Evolutionary conservation across 2,888 invertebrate species (phyloP), one percentile per base, ranked within the genome.

Genomic region (Caradrina kadenii): DNA sequence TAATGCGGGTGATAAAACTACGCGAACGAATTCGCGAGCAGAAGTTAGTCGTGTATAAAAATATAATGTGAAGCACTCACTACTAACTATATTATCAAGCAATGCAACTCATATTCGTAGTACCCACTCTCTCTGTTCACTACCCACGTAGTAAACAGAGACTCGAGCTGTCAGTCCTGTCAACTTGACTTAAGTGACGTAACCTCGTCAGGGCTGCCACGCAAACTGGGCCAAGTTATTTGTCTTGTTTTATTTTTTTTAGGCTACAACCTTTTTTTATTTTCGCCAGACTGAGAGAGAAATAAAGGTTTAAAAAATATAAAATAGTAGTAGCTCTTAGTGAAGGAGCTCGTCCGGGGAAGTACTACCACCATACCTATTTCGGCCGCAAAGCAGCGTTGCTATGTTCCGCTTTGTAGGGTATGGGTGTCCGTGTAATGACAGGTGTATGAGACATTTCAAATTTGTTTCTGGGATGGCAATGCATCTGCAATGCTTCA

Each of bases 171-270:
- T 71, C 75, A 83, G 39, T 70, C 56, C 73, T 81, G 66, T 67
- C 66, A 21, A 31, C 67, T 78, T 67, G 72, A 73, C 66, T 45
- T 65, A 76, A 71, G 74, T 75, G 82, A 83, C 62, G 76, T 72
- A 58, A 73, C 73, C 69, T 64, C 68, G 66, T 60, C 65, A 83
- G 83, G 78, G 83, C 26, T 77, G 74, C 53, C 81, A 56, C 69
- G 31, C 54, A 61, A 81, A 81, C 72, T 72, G 69, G 83, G 81
- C 67, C 81, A 81, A 74, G 81, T 73, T 62, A 77, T 79, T 62
- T 62, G 35, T 76, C 76, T 56, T 55, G 49, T 58, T 78, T 73
- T 66, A 69, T 49, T 79, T 74, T 79, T 79, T 71, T 21, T 54
- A 26, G 55, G 22, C 65, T 53, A 11, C 45, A 63, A 60, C 21